phyloP scores from a whole-genome alignment of 1,140 invertebrate genomes.

The Leptinotarsa defecta region DNA sequence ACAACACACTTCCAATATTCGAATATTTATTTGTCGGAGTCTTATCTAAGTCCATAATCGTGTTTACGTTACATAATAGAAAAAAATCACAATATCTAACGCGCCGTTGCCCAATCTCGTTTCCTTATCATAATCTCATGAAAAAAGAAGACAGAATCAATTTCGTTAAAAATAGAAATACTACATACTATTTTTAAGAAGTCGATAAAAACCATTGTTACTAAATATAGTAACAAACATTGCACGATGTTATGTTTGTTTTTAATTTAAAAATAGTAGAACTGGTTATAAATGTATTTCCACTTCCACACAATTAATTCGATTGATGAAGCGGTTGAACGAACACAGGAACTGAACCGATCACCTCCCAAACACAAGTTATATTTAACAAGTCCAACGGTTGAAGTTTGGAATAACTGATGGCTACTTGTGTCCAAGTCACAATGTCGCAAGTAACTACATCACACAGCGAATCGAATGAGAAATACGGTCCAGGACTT shows the following conservation, averaged over 20 bases:
- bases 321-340: neutral
- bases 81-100: neutral
- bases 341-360: neutral
- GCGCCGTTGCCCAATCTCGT: conserved; percentile 9
- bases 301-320: conserved; percentile 4
- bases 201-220: conserved; percentile 49
- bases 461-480: neutral
- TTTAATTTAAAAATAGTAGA: conserved; percentile 44
- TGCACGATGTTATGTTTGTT: conserved; percentile 45
- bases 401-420: neutral
- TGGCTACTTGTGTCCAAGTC: conserved; percentile 24
- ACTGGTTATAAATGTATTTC: conserved; percentile 30
- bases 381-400: neutral
- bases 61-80: conserved; percentile 7
- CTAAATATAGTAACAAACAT: conserved; percentile 52
- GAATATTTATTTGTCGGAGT: neutral
- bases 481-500: too few relatives aligned
- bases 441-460: conserved; percentile 27
- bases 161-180: conserved; percentile 39
- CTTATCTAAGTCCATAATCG: neutral
- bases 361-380: neutral
- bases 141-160: conserved; percentile 34
- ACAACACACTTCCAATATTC: neutral
- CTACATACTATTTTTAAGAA: conserved; percentile 51
- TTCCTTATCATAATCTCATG: conserved; percentile 27